Conservation (phyloP, 2,113 vertebrate genomes). For the Naja naja region DNA sequence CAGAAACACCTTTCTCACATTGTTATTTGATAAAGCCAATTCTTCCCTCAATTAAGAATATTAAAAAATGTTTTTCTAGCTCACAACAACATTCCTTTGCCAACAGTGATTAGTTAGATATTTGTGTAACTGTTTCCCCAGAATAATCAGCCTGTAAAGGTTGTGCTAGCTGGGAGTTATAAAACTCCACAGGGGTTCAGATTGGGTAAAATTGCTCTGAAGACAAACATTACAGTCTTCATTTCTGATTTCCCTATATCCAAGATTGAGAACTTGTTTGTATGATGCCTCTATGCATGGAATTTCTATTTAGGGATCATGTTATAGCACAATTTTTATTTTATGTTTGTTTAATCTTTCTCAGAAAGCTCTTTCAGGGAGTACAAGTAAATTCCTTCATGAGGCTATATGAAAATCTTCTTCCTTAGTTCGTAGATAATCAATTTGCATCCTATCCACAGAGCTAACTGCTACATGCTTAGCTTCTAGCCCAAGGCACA, state of each 20-base stretch:
- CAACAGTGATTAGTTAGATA: not conserved
- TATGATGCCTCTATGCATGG: not conserved
- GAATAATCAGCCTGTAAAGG: not conserved
- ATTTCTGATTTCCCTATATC: not conserved
- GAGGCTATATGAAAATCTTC: not conserved
- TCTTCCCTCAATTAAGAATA: not conserved
- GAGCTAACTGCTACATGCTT: not conserved
- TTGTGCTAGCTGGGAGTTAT: not conserved
- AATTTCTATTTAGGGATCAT: not conserved
- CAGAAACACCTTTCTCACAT: not conserved
- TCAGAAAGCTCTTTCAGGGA: too few relatives aligned
- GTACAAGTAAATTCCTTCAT: not conserved
- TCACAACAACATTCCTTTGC: not conserved
- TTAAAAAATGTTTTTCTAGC: not conserved
- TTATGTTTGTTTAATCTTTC: not conserved
- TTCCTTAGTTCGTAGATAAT: not conserved
- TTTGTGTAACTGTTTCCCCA: not conserved
- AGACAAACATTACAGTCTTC: not conserved
- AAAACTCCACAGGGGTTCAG: not conserved
- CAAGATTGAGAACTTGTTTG: not conserved
- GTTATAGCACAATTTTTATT: not conserved
- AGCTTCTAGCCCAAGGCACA: not conserved
- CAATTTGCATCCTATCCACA: fast-evolving
- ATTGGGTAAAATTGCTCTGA: not conserved
- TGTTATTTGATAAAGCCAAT: not conserved